Base-by-base conservation (phyloP, 2,888 invertebrate species). In the Lysandra coridon region DNA sequence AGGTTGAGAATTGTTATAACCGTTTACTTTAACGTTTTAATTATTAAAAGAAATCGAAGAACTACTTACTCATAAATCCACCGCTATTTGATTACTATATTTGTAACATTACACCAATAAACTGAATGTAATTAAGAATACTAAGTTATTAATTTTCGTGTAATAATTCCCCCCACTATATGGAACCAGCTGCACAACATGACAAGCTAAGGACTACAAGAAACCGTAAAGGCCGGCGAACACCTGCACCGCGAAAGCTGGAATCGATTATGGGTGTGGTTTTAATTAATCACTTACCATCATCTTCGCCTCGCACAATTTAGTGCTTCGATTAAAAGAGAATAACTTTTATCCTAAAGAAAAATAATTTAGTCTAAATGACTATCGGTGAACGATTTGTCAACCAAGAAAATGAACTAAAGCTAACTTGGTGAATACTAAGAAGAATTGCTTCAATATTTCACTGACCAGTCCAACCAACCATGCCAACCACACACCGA, bases 261-360 rank as follows among this genome's bases (percentile, higher is more conserved):
- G 33, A 69, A 69, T 37, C 64, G 64, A 64, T 30, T 69, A 37
- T 69, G 69, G 69, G 69, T 69, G 69, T 69, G 69, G 69, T 30
- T 69, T 69, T 69, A 69, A 69, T 69, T 69, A 69, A 69, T 69
- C 69, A 69, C 69, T 37, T 69, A 69, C 69, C 33, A 69, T 69
- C 69, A 69, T 69, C 69, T 37, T 69, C 69, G 69, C 69, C 69
- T 69, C 33, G 69, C 33, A 37, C 69, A 69, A 69, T 69, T 69
- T 69, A 69, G 69, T 69, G 33, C 69, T 17, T 33, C 69, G 69
- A 69, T 69, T 69, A 69, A 69, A 69, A 69, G 17, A 69, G 5
- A 64, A 64, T 64, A 64, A 64, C 30, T 69, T 64, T 69, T 37
- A 33, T 69, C 33, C 33, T 1, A 14, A 69, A 33, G 69, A 33